Base-by-base conservation (phyloP, 2,797 vertebrate genomes). In the Rhodeus uyekii region DNA sequence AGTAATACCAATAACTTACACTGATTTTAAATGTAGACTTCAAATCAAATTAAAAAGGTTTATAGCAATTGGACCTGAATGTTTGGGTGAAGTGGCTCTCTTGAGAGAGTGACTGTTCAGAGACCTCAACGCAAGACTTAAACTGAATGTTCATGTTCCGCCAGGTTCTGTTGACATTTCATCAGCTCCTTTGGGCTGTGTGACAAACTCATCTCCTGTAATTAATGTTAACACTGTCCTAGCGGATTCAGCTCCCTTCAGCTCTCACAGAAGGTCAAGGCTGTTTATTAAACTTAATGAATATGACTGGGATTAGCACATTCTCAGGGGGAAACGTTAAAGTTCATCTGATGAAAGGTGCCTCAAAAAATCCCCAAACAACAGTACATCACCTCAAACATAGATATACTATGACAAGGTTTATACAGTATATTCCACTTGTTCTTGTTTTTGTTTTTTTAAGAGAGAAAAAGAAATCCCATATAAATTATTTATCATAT, bases 261-360 rank as follows among this genome's bases (percentile, higher is more conserved):
- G 46, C 64, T 68, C 8, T 42, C 16, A 16, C 9, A 27, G 34
- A 78, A 68, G 76, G 63, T 78, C 76, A 78, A 68, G n/a, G 16
- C n/a, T 78, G 34, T 68, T 78, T 68, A 68, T 68, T 39, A 78
- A 78, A 55, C n/a, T 46, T 55, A 79, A 69, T 29, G 24, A 58
- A 58, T 79, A 69, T 58, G 13, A 5, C 13, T 68, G 36, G 48
- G 48, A 58, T 69, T 78, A 9, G 22, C n/a, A 55, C 14, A 24
- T 24, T 67, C 61, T 78, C 12, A n/a, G 8, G 38, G 60, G 29
- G 6, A 46, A 24, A 32, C 8, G 1, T 24, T 63, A 24, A 63
- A 64, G 29, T 16, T 77, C 42, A 77, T 64, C 36, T 60, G 7
- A 61, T 76, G 19, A 63, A 32, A 46, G 12, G 63, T 16, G 13